Evolutionary conservation across 2,888 invertebrate species (phyloP).

Genomic region (Bursaphelenchus okinawaensis): DNA sequence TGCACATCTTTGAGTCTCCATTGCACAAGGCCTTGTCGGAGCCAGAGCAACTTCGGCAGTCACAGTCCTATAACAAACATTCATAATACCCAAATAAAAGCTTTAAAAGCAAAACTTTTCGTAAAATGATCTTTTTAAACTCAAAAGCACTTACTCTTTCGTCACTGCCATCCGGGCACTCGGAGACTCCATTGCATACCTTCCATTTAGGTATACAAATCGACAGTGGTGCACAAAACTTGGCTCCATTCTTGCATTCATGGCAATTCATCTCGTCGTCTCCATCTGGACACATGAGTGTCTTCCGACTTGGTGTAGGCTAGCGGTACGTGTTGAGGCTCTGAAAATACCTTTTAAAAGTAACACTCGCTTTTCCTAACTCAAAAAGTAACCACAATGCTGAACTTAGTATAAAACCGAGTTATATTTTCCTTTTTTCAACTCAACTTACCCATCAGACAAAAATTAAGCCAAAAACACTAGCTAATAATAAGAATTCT

Average conservation of each 20-base stretch:
- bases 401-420: no score
- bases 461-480: no score
- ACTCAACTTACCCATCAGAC: no score
- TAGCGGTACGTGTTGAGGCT: neutral
- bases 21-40: constrained; percentile 36
- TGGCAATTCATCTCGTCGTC: constrained; percentile 48
- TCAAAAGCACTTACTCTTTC: constrained; percentile 30
- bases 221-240: constrained; percentile 6
- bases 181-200: constrained; percentile 42
- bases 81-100: neutral
- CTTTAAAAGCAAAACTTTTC: neutral
- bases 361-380: no score
- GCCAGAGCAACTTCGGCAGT: constrained; percentile 43
- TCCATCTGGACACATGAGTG: constrained; percentile 46
- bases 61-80: constrained; percentile 32
- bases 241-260: constrained; percentile 15
- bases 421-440: no score
- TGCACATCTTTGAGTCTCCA: constrained; percentile 37
- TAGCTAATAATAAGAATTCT: no score
- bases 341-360: neutral
- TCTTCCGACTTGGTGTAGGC: no score
- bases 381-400: no score
- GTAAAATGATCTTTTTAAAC: no score
- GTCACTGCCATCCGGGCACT: constrained; percentile 44
- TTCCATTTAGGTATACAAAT: constrained; percentile 26